Evolutionary conservation across 2,113 vertebrate genomes (phyloP).

Genomic region (Podarcis raffonei): DNA sequence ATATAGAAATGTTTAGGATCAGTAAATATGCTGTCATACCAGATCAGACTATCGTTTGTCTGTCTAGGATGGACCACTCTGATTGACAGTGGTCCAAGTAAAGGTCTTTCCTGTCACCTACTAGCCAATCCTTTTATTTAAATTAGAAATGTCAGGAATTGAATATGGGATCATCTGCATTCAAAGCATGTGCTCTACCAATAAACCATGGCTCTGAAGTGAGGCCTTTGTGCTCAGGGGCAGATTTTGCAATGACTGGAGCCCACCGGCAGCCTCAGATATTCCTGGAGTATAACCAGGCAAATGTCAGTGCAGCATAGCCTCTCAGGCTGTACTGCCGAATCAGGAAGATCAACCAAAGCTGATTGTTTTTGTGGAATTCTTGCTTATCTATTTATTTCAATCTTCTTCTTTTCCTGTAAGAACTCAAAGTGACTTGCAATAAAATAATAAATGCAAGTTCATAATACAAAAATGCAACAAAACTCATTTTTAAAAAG

Average conservation of each 20-base stretch:
- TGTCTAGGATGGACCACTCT: neutral
- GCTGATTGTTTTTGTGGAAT: neutral
- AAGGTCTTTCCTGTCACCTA: neutral
- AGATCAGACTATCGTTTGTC: neutral
- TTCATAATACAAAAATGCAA: too few relatives aligned
- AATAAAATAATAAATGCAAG: too few relatives aligned
- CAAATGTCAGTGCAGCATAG: neutral
- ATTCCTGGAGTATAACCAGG: neutral
- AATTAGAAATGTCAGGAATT: neutral
- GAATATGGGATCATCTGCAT: neutral
- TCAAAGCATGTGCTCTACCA: neutral
- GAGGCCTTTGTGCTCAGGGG: neutral
- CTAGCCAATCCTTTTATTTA: neutral
- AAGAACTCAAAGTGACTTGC: too few relatives aligned
- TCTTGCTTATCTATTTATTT: neutral
- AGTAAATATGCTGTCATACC: neutral
- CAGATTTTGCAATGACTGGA: neutral
- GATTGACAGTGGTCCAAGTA: neutral
- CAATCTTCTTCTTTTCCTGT: too few relatives aligned
- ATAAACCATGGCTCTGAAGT: neutral
- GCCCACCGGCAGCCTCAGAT: neutral
- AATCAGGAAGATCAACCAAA: neutral
- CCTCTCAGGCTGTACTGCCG: neutral
- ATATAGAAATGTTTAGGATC: neutral
- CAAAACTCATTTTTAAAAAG: too few relatives aligned